Base-by-base conservation (phyloP, 2,888 invertebrate genomes). In the Petrolisthes cinctipes region DNA sequence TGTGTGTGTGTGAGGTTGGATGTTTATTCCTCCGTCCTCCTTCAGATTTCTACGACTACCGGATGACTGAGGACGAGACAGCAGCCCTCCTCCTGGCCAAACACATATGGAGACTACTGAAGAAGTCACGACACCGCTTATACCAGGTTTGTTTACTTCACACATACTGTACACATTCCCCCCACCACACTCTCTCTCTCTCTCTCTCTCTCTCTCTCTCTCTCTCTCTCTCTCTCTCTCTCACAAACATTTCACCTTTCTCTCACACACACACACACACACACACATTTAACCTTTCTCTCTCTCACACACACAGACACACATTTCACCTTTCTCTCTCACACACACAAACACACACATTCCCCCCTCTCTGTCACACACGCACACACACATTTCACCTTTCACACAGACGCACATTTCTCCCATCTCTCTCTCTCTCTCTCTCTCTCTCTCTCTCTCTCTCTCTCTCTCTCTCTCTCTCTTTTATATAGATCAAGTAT, bases 31-130 rank as follows among this genome's bases (percentile, higher is more conserved):
- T 68, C 17, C 56, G 37, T 71, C 7, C 51, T 71, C 56, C 54
- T n/a, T 37, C 89, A 90, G 90, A 90, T 66, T 90, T 90, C 84
- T 90, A 87, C 71, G 90, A 90, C 66, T 90, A 87, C 78, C 85
- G 89, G 20, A 83, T 84, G 79, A 51, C 83, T 5, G 85, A 90
- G 61, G 90, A 90, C 66, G 90, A 90, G 80, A 81, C 88, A 1
- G 90, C 90, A 9, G 90, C 90, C n/a, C 78, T 84, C 78, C 83
- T 90, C 56, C 79, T 90, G 61, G 88, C 90, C 54, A 89, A 89
- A 71, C 89, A 90, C 71, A 90, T 90, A 75, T 90, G 90, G 90
- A 81, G 87, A 23, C 86, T 90, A 61, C 75, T 90, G 84, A 89
- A 90, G 86, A 90, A 89, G 56, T 85, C 90, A 56, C 78, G 88